phyloP scores from a whole-genome alignment of 2,797 vertebrate species.

The Enteromius unitaeniatus region DNA sequence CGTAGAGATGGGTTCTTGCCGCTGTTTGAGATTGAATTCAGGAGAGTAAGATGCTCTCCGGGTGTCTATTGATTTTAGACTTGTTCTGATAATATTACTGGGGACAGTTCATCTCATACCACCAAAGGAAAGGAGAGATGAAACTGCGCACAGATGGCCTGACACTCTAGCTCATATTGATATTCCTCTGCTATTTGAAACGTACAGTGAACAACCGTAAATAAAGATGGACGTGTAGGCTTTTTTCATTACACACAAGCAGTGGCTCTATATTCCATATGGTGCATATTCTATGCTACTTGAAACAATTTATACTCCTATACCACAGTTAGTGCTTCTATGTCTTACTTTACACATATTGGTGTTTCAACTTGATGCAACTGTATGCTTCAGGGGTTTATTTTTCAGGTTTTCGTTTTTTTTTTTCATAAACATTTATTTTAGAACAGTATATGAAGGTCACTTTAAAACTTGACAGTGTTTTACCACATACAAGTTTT shows the following conservation, averaged over 20 bases:
- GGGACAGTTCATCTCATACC: slow-evolving; percentile 68
- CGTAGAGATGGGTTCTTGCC: slow-evolving; percentile 50
- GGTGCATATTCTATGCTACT: slow-evolving; percentile 25
- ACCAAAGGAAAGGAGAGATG: slow-evolving; percentile 60
- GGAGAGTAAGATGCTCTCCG: slow-evolving; percentile 49
- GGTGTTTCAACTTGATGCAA: background rate
- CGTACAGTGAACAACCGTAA: slow-evolving; percentile 44
- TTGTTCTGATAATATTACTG: slow-evolving; percentile 66
- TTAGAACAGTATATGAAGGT: background rate
- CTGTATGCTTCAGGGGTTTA: background rate
- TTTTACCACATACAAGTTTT: too few relatives aligned
- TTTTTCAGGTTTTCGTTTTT: background rate
- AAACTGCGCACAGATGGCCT: slow-evolving; percentile 57
- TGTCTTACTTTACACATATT: slow-evolving; percentile 3
- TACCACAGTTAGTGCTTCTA: background rate
- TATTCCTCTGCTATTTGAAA: slow-evolving; percentile 39
- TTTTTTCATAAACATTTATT: background rate
- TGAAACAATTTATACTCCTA: slow-evolving; percentile 17
- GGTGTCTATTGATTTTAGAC: slow-evolving; percentile 64
- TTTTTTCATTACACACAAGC: slow-evolving; percentile 31
- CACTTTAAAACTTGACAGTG: background rate
- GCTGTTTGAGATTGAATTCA: slow-evolving; percentile 66
- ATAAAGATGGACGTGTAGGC: slow-evolving; percentile 58
- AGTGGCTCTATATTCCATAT: slow-evolving; percentile 16
- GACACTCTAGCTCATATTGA: slow-evolving; percentile 59